Conservation (phyloP, 2,113 vertebrate species). For the Hippocampus mohnikei region DNA sequence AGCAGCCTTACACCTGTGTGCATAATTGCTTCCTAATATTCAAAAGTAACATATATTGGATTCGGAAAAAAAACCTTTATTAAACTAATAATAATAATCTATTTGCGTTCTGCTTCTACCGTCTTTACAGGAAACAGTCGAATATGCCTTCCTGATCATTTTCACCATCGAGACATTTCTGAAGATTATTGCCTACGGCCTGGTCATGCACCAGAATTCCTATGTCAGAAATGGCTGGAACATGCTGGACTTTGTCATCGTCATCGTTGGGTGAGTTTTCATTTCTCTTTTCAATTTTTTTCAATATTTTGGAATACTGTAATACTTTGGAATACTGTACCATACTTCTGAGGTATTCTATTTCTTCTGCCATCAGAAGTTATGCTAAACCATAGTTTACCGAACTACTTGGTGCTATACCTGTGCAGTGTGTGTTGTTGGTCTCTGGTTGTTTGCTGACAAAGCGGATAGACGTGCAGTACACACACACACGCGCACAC, state of each 20-base stretch:
- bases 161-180: conserved; percentile 99
- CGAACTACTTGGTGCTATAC: neutral
- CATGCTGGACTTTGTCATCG: conserved; percentile 99
- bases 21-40: neutral
- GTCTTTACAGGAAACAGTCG: conserved; percentile 90
- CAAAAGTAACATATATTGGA: neutral
- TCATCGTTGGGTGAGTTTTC: conserved; percentile 91
- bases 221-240: conserved; percentile 98
- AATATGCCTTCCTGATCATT: conserved; percentile 99
- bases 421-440: neutral
- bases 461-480: neutral
- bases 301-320: too few species aligned
- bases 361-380: too few species aligned
- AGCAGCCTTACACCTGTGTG: neutral
- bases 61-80: neutral
- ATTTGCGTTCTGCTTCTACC: neutral
- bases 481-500: too few species aligned
- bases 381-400: neutral
- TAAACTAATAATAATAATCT: neutral
- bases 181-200: conserved; percentile 99
- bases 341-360: too few species aligned
- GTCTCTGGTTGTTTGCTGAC: neutral
- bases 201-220: conserved; percentile 96
- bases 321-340: too few species aligned
- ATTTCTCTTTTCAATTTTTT: too few species aligned